A percentile compares a stretch with the other conserved stretches of the same genome.
These are phyloP conservation scores for Ailurus styani DNA, from an alignment of 2,113 vertebrate species.

Conservation along the genomic window DNA sequence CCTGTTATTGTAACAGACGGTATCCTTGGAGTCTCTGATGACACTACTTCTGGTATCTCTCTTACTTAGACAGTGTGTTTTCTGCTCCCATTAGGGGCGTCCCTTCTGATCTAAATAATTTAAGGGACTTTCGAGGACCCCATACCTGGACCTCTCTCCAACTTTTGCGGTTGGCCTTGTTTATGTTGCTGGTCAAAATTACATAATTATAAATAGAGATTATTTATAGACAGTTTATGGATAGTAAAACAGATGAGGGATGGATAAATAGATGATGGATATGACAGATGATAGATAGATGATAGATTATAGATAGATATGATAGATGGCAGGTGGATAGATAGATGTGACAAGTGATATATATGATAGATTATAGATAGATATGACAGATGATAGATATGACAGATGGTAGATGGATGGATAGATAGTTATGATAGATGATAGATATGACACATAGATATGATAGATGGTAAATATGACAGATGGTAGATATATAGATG, in stretches of 20 bases:
- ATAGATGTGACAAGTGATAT: neutral
- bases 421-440: no score
- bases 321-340: neutral
- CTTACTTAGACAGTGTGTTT: neutral
- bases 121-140: neutral
- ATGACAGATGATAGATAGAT: neutral
- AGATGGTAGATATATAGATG: neutral
- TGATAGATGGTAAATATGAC: neutral
- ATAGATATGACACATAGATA: neutral
- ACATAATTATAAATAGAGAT: neutral
- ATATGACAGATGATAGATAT: neutral
- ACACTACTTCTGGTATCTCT: rapidly evolving
- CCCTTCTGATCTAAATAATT: neutral
- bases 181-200: neutral
- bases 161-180: neutral
- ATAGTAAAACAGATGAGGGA: neutral
- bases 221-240: neutral
- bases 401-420: neutral
- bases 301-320: neutral
- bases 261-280: neutral
- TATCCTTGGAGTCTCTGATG: no score
- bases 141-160: neutral
- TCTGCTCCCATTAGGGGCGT: neutral
- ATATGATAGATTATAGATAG: neutral
- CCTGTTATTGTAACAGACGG: rapidly evolving